Base-by-base conservation (phyloP, 1,140 invertebrate genomes). In the Reticulitermes speratus region DNA sequence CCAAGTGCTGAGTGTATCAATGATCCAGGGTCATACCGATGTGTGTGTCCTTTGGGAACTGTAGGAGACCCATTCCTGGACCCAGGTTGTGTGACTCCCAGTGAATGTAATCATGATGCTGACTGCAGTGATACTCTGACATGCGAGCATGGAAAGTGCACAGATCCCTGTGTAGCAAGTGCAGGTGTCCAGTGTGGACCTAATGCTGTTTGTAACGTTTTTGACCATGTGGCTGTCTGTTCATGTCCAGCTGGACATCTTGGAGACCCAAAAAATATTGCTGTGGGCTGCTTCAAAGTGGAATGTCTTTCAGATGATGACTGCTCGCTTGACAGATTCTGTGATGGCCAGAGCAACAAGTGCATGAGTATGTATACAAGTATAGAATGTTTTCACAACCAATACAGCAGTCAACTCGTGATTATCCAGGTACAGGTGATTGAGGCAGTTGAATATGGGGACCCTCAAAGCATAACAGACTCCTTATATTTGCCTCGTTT, bases 301-400 rank as follows among this genome's bases (percentile, higher is more conserved):
- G 96, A 97, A 91, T 98, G 97, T 90, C 91, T 96, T 2, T 92
- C 93, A 14, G 93, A 96, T 90, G 93, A 93, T 55, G 96, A 97
- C 85, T 98, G 97, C 89, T 90, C 95, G 5, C 90, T 88, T 23
- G 95, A 96, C 87, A 96, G 95, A 90, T 94, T 94, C 86, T 97
- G 97, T 89, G 94, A 97, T 89, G 88, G 89, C 14, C 92, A 94
- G 88, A 94, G 91, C 30, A 96, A 97, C 89, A 96, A 96, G 90
- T 97, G 97, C 90, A 91, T 94, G 88, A 95, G 95, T 95, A 91
- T 92, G 92, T 91, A 87, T 87, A 32, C 21, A 45, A 45, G 82
- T n/a, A 30, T 25, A 44, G 38, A 8, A 83, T 44, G 25, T 25
- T 44, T 83, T 12, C 19, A 32, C 8, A 8, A 83, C 0, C 16